phyloP scores from a whole-genome alignment of 2,888 invertebrate genomes.

The Nephrotoma flavescens region DNA sequence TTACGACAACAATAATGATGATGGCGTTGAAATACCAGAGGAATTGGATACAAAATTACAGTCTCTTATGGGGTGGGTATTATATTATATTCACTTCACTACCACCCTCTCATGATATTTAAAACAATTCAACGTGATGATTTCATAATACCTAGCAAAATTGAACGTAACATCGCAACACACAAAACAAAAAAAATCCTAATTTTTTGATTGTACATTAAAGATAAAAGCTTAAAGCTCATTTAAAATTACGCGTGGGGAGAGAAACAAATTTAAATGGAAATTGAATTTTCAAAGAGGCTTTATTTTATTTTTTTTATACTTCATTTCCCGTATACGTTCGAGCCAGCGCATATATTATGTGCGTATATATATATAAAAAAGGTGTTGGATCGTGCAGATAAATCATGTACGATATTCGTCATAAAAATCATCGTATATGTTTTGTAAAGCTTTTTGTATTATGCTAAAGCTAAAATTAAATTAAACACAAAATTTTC shows the following conservation, averaged over 20 bases:
- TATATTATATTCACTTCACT: not conserved
- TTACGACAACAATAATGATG: no score
- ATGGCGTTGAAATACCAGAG: no score
- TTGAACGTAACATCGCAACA: not conserved
- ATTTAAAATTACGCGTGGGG: not conserved
- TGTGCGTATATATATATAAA: no score
- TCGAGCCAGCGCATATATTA: not conserved
- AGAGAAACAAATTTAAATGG: not conserved
- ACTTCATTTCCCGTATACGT: not conserved
- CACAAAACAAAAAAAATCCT: not conserved
- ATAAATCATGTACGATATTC: not conserved
- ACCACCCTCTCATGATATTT: not conserved
- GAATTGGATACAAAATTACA: no score
- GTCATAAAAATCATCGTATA: no score
- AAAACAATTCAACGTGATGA: not conserved
- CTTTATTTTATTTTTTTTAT: not conserved
- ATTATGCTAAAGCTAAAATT: not conserved
- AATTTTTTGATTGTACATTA: not conserved
- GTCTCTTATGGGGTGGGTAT: not conserved
- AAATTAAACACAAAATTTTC: not conserved
- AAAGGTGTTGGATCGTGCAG: not conserved
- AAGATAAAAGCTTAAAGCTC: not conserved
- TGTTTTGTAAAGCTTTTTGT: not conserved
- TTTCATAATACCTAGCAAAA: not conserved
- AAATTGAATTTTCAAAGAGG: not conserved